These are phyloP conservation scores for Synanthedon tipuliformis DNA, from an alignment of 2,888 invertebrate species.

Conservation along the genomic window DNA sequence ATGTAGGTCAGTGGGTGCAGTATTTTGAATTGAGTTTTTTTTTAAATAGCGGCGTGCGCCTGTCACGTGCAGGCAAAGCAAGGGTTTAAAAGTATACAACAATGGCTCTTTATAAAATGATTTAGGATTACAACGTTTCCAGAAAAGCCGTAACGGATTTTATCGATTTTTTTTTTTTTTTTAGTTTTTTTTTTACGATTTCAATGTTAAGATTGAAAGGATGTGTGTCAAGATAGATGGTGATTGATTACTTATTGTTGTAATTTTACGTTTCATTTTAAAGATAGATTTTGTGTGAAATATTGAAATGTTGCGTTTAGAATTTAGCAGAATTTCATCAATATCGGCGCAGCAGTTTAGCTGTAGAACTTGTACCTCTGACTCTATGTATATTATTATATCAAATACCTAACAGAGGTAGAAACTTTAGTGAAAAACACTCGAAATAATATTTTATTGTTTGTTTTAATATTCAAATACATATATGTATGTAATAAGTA, in stretches of 20 bases:
- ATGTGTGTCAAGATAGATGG: constrained; percentile 22
- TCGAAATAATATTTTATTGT: background rate
- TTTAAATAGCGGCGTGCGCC: constrained; percentile 49
- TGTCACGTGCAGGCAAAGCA: constrained; percentile 51
- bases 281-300: too few species aligned
- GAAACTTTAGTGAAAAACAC: background rate
- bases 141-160: constrained; percentile 40
- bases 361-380: too few species aligned
- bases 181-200: background rate
- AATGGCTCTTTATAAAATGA: constrained; percentile 60
- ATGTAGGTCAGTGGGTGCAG: constrained; percentile 62
- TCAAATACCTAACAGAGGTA: background rate
- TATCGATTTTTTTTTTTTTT: constrained; percentile 27
- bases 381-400: background rate
- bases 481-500: background rate
- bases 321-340: too few species aligned
- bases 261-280: too few species aligned
- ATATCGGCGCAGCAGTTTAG: too few species aligned
- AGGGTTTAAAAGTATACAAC: constrained; percentile 57
- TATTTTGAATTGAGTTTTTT: constrained; percentile 44
- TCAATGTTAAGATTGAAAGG: background rate
- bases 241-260: constrained; percentile 50
- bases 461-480: background rate
- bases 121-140: constrained; percentile 45
- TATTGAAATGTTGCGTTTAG: too few species aligned